Conservation (phyloP, 2,113 vertebrate genomes). For the Nothobranchius kuhntae region DNA sequence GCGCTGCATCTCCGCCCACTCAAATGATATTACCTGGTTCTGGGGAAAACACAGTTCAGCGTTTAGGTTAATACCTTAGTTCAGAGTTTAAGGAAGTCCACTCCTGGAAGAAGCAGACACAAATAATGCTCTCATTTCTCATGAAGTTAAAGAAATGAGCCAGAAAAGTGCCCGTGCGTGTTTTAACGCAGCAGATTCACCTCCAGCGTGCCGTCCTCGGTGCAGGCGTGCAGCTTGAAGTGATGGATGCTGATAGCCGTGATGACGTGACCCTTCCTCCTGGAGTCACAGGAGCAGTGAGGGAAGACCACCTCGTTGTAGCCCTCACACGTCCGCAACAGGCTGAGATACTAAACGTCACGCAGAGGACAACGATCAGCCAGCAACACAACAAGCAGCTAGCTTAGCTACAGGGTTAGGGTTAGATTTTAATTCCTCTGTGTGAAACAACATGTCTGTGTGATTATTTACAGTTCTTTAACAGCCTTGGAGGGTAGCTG, state of each 20-base stretch:
- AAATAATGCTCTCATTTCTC: too few relatives aligned
- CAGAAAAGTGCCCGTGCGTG: background rate
- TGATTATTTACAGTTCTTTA: background rate
- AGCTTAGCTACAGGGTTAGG: too few relatives aligned
- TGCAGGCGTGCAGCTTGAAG: conserved; percentile 97
- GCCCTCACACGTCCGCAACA: conserved; percentile 91
- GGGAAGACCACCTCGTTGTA: conserved; percentile 96
- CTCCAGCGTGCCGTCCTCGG: conserved; percentile 94
- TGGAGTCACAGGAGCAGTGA: conserved; percentile 95
- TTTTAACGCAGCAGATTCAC: conserved; percentile 58
- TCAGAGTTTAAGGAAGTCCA: too few relatives aligned
- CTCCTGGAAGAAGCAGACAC: too few relatives aligned
- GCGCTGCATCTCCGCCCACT: conserved; percentile 97
- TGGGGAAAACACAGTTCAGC: conserved; percentile 40
- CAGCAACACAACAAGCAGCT: background rate
- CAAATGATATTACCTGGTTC: conserved; percentile 96
- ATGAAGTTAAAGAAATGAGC: too few relatives aligned
- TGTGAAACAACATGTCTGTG: too few relatives aligned
- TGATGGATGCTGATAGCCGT: conserved; percentile 94
- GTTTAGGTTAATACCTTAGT: too few relatives aligned
- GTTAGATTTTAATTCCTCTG: too few relatives aligned
- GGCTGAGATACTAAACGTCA: conserved; percentile 86
- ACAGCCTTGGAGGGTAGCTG: background rate
- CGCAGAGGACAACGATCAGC: background rate
- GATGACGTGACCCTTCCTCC: conserved; percentile 93